These are phyloP conservation scores for Agriopis aurantiaria DNA, from an alignment of 2,888 invertebrate species.

Conservation along the genomic window DNA sequence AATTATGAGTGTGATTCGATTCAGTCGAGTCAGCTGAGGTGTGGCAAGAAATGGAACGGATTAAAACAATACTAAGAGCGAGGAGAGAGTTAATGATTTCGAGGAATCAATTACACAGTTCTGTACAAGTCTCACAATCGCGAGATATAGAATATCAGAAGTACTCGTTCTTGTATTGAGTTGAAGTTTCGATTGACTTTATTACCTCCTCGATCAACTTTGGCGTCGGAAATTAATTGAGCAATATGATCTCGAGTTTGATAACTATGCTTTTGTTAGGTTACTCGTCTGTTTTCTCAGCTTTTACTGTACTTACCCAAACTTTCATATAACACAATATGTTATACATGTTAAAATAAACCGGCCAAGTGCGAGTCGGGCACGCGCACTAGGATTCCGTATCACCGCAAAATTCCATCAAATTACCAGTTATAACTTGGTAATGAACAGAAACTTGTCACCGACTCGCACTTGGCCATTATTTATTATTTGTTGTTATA, in stretches of 20 bases:
- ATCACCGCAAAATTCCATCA: too few relatives aligned
- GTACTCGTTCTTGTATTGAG: conserved; percentile 16
- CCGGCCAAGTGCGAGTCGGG: too few relatives aligned
- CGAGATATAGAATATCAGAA: conserved; percentile 13
- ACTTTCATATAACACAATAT: too few relatives aligned
- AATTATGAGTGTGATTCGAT: conserved; percentile 78
- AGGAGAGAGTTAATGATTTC: conserved; percentile 44
- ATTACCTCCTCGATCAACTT: conserved; percentile 24
- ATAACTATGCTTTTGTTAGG: conserved; percentile 3
- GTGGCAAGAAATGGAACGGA: conserved; percentile 48
- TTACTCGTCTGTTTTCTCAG: not conserved
- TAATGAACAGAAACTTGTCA: too few relatives aligned
- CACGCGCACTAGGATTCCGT: too few relatives aligned
- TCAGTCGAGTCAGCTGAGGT: conserved; percentile 54
- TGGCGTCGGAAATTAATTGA: conserved; percentile 23
- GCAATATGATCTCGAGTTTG: conserved; percentile 19
- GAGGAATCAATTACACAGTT: conserved; percentile 42
- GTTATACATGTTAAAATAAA: too few relatives aligned
- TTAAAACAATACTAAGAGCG: conserved; percentile 52
- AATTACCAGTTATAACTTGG: too few relatives aligned
- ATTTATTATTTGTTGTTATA: too few relatives aligned
- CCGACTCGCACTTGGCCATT: too few relatives aligned
- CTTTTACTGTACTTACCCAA: not conserved
- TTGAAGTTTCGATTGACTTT: conserved; percentile 20
- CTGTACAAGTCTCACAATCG: conserved; percentile 22